Evolutionary conservation across 92 coral and sea anemone genomes (phyloP).

Genomic region (Palythoa grandis): DNA sequence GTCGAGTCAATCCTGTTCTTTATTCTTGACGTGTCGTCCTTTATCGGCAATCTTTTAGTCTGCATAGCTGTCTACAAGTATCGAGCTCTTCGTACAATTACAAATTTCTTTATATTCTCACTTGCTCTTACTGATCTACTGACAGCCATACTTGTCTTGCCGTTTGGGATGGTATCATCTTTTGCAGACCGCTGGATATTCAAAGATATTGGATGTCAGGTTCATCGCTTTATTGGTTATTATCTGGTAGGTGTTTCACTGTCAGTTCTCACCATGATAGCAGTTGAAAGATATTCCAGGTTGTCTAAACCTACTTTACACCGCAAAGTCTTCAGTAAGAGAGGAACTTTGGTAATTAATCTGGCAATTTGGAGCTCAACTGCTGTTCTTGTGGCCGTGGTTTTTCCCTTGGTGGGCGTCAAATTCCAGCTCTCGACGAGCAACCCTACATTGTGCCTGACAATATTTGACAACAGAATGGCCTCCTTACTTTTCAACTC

Average conservation of each 20-base stretch:
- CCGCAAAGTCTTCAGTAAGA: conserved; percentile 38
- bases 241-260: conserved; percentile 32
- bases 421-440: conserved; percentile 3
- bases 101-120: conserved; percentile 23
- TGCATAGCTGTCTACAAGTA: conserved; percentile 31
- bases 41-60: conserved; percentile 10
- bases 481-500: conserved; percentile 26
- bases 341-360: conserved; percentile 11
- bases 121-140: conserved; percentile 34
- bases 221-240: conserved; percentile 30
- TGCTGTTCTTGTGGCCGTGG: conserved; percentile 10
- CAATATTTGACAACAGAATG: neutral
- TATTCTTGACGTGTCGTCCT: conserved; percentile 3
- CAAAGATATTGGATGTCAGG: conserved; percentile 19
- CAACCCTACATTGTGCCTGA: conserved; percentile 35
- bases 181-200: conserved; percentile 36
- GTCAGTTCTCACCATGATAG: conserved; percentile 27
- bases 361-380: conserved; percentile 15
- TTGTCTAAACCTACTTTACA: neutral
- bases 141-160: conserved; percentile 27
- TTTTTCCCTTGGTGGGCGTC: conserved; percentile 30
- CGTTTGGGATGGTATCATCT: conserved; percentile 26
- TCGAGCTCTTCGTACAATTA: conserved; percentile 21
- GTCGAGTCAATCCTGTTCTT: conserved; percentile 20
- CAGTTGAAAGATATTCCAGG: conserved; percentile 26